Base-by-base conservation (phyloP, 2,888 invertebrate genomes). In the Entomobrya multifasciata region DNA sequence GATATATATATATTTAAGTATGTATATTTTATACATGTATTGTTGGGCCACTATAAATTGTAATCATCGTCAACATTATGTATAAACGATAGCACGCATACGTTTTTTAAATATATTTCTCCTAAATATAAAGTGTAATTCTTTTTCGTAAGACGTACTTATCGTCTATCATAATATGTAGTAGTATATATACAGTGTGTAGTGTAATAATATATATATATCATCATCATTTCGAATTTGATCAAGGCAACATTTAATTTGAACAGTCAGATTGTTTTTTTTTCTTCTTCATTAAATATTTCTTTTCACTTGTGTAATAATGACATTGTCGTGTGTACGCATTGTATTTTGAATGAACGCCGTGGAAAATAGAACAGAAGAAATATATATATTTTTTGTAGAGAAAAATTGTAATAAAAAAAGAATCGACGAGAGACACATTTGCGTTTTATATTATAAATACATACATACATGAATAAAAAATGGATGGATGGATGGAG, bases 191-290 rank as follows among this genome's bases (percentile, higher is more conserved):
- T n/a, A n/a, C n/a, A n/a, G n/a, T n/a, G n/a, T n/a, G 22, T 41
- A 70, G 41, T 41, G 20, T 47, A 47, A 47, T 60, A 60, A 36
- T 57, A 65, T 79, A 72, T 65, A 65, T 41, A 79, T 41, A 79
- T 62, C 72, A 86, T 27, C 65, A 87, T 78, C 76, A 78, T 83
- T 82, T 87, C 87, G 83, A 87, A 87, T 87, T n/a, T 65, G 55
- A 83, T 83, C 87, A 87, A 87, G 87, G 87, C 87, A 87, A 83
- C 87, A 67, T 82, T 87, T 83, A 87, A 87, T 87, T 87, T 87
- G 87, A 87, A 87, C 87, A 87, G 87, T 87, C 87, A 83, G 87
- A 87, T 87, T 87, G 87, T 87, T 77, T 87, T 86, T 77, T 87
- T 85, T 17, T 49, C 47, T 36, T 6, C 36, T 36, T 36, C 8